Conservation (phyloP, 2,113 vertebrate genomes). For the Cercocebus atys region DNA sequence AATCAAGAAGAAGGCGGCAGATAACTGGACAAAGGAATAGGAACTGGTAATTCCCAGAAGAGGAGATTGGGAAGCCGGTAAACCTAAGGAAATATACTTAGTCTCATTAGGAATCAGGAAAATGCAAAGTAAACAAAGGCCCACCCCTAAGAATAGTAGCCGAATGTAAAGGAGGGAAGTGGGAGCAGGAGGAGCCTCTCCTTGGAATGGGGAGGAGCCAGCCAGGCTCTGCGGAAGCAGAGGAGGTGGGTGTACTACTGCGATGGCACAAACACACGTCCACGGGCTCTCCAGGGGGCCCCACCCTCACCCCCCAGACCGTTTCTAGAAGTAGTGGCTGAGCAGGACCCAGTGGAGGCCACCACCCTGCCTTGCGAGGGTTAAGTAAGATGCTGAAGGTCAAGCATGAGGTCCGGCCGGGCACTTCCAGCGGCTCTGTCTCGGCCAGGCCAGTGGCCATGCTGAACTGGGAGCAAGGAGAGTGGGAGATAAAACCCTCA, state of each 20-base stretch:
- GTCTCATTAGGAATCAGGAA: neutral
- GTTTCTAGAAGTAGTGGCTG: neutral
- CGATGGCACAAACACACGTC: neutral
- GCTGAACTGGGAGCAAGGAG: too few relatives aligned
- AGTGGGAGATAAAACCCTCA: neutral
- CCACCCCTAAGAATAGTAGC: neutral
- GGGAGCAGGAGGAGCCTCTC: neutral
- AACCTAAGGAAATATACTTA: rapidly evolving
- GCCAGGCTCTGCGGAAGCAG: neutral
- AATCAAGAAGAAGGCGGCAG: neutral
- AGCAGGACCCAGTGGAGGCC: neutral
- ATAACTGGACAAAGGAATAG: neutral
- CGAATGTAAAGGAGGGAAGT: neutral
- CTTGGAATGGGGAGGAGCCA: neutral
- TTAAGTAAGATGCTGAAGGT: neutral
- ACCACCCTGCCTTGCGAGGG: rapidly evolving
- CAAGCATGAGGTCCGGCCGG: neutral
- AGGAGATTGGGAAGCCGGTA: neutral
- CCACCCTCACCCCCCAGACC: neutral
- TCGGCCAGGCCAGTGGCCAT: neutral
- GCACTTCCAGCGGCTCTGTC: neutral
- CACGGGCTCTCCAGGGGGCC: neutral
- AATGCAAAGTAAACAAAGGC: neutral
- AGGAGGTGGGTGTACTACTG: neutral
- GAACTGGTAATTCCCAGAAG: neutral